Base-by-base conservation (phyloP, 1,140 invertebrate species). In the Drosophila pectinifera region DNA sequence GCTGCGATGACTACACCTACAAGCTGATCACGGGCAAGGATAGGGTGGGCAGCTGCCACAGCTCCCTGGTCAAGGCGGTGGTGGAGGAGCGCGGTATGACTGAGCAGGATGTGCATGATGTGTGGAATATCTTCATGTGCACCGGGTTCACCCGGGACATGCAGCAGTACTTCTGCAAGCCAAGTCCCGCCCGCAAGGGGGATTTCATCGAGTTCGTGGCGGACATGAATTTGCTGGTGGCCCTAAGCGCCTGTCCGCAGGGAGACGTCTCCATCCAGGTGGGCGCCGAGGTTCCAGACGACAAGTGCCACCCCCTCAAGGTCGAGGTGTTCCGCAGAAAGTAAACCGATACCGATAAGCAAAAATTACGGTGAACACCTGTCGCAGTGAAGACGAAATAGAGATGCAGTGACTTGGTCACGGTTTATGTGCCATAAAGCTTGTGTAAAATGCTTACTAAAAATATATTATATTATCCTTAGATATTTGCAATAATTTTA, bases 71-170 rank as follows among this genome's bases (percentile, higher is more conserved):
- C 1, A 85, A 92, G 31, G 93, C 93, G 0, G 91, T 93, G 7
- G 89, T 92, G 3, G 74, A 92, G 58, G 90, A 92, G 28, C 78
- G 90, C n/a, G 93, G 91, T 0, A 67, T 93, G 36, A 81, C 58
- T 1, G 93, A 94, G 62, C 86, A 91, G 46, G 93, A 94, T 73
- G 93, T 94, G 0, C 93, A 94, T 63, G 93, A 94, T 78, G 93
- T 94, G 1, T 92, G 93, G 88, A 94, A 94, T 57, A 93, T 94
- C 18, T 94, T 94, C 28, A 93, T 94, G 92, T 93, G 93, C 63
- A 94, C 93, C 3, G 93, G 93, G 6, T 92, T 93, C 49, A 92
- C 92, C 14, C 80, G 88, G 80, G 90, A 93, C 43, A 93, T 93
- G 10, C 82, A 93, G 14, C 92, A 93, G 63, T 94, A 94, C 57